phyloP scores from a whole-genome alignment of 2,113 vertebrate species.

The Eudyptes chrysolophus region DNA sequence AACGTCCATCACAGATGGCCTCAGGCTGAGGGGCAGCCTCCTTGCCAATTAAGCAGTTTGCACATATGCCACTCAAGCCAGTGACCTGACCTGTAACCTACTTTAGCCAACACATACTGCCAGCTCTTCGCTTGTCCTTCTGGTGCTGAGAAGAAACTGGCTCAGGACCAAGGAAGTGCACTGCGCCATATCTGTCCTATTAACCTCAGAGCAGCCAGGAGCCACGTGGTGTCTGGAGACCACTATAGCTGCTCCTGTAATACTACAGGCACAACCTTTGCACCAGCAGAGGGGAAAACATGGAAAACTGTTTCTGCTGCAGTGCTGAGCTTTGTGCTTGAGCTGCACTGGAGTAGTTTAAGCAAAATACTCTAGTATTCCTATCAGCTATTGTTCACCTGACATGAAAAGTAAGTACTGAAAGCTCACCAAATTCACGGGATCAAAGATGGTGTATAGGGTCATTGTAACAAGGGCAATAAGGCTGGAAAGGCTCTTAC shows the following conservation, averaged over 20 bases:
- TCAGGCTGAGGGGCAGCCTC: not conserved
- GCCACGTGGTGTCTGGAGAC: not conserved
- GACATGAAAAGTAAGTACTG: accelerated
- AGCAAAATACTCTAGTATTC: no score
- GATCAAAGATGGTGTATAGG: accelerated
- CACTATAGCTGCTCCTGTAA: not conserved
- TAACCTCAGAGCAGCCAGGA: not conserved
- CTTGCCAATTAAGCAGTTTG: not conserved
- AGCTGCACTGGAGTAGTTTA: not conserved
- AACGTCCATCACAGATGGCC: not conserved
- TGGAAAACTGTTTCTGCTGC: not conserved
- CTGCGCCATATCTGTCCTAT: not conserved
- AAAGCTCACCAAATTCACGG: not conserved
- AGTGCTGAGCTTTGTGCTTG: not conserved
- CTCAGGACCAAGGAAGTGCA: not conserved
- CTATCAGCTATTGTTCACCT: not conserved
- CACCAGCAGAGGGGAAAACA: not conserved
- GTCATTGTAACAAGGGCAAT: accelerated
- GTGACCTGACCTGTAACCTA: not conserved
- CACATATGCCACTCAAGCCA: not conserved
- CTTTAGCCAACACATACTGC: not conserved
- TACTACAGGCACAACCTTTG: not conserved
- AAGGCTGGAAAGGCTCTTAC: constrained; percentile 72
- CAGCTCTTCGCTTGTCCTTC: not conserved
- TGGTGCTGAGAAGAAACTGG: not conserved